Conservation (phyloP, 2,113 vertebrate genomes). For the Tachysurus fulvidraco region DNA sequence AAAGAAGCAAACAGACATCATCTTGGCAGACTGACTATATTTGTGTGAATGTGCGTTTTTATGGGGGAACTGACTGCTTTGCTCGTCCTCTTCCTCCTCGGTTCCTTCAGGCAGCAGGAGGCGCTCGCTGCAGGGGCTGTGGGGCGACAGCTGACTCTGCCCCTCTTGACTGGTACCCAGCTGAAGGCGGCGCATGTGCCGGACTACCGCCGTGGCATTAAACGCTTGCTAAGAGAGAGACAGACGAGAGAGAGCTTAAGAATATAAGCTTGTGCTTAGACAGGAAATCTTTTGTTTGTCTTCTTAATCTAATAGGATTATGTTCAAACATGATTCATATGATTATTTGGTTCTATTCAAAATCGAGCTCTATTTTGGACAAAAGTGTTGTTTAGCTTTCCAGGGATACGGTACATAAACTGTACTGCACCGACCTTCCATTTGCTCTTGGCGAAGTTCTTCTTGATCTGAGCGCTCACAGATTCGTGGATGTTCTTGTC, state of each 20-base stretch:
- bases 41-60: background rate
- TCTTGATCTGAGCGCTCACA: slow-evolving; percentile 96
- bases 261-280: background rate
- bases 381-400: background rate
- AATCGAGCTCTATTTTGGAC: background rate
- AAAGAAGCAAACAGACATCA: background rate
- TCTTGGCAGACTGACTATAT: background rate
- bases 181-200: slow-evolving; percentile 95
- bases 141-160: slow-evolving; percentile 66
- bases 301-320: background rate
- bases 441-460: slow-evolving; percentile 98
- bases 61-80: slow-evolving; percentile 48
- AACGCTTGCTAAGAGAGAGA: slow-evolving; percentile 87
- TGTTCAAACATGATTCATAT: background rate
- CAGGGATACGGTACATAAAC: background rate
- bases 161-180: slow-evolving; percentile 88
- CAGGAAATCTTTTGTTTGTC: background rate
- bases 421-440: slow-evolving; percentile 84
- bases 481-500: slow-evolving; percentile 99
- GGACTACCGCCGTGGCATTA: slow-evolving; percentile 93
- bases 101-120: slow-evolving; percentile 68
- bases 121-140: slow-evolving; percentile 70
- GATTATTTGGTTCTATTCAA: background rate
- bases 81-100: slow-evolving; percentile 68
- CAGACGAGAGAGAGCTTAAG: background rate